Evolutionary conservation across 2,888 invertebrate species (phyloP).

Genomic region (Dynastes hyllus): DNA sequence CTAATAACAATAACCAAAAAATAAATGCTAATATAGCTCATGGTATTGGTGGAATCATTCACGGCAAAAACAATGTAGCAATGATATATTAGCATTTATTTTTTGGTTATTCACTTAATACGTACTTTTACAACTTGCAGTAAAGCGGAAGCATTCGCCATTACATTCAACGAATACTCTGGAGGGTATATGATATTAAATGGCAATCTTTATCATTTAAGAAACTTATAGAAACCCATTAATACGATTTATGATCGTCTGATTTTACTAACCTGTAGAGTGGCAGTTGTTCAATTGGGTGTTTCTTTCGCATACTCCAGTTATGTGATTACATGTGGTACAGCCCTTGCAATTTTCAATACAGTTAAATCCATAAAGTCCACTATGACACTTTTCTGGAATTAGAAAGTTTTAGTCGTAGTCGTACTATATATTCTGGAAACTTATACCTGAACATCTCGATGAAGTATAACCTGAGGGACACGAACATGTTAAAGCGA

Average conservation of each 20-base stretch:
- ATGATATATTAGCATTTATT: too few relatives aligned
- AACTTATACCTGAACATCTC: neutral
- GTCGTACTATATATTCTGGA: neutral
- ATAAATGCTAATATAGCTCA: too few relatives aligned
- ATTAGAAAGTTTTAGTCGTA: neutral
- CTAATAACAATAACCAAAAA: too few relatives aligned
- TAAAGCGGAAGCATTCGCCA: too few relatives aligned
- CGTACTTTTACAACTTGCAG: too few relatives aligned
- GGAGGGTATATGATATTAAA: too few relatives aligned
- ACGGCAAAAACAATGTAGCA: too few relatives aligned
- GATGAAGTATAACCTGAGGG: neutral
- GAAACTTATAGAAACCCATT: too few relatives aligned
- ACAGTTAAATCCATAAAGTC: neutral
- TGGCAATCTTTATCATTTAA: too few relatives aligned
- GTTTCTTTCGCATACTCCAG: neutral
- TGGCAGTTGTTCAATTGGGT: neutral
- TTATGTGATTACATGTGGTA: neutral
- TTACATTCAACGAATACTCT: too few relatives aligned
- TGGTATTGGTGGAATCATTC: too few relatives aligned
- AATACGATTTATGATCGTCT: neutral
- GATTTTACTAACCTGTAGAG: neutral
- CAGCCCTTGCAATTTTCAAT: neutral
- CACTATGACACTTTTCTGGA: neutral
- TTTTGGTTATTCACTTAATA: too few relatives aligned
- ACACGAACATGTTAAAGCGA: neutral